Base-by-base conservation (phyloP, 2,797 vertebrate genomes). In the Fundulus diaphanus region DNA sequence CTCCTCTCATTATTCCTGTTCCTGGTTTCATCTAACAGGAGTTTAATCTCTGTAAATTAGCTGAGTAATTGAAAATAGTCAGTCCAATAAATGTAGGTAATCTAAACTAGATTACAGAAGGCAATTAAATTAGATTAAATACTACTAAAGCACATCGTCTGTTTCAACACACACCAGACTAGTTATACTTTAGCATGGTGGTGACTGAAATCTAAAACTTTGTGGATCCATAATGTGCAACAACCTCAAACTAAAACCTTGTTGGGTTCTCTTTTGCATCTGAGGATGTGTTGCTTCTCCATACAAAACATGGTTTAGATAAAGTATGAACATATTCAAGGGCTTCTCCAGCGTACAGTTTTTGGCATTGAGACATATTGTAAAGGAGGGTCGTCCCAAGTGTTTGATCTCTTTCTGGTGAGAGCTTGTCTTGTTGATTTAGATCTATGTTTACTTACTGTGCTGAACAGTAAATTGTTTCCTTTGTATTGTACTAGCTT, bases 71-170 rank as follows among this genome's bases (percentile, higher is more conserved):
- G 37, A 7, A 77, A 66, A 72, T 51, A 68, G 48, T 52, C 27
- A 7, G 35, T 9, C 31, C 24, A n/a, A 33, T 68, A n/a, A 52
- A 69, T 54, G 71, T 29, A 31, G 31, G 37, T 69, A 54, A 56
- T 56, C n/a, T 37, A 49, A 52, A 70, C 31, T 75, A 80, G 71
- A 72, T 75, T 70, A 66, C 24, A 79, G 20, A 73, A 24, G 35
- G 67, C 7, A 61, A 51, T 49, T 74, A 63, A 77, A 51, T 65
- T 61, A 59, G 48, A 78, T 76, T 73, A 74, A 69, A 76, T n/a
- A 78, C 40, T 31, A 59, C 31, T 35, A 56, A 27, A 56, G n/a
- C n/a, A 56, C 13, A 56, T 5, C 54, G 54, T 56, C 54, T 56
- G 54, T 56, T 56, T 13, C n/a, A 65, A 65, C 35, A 40, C 40